Base-by-base conservation (phyloP, 2,797 vertebrate genomes). In the Denticeps clupeoides region DNA sequence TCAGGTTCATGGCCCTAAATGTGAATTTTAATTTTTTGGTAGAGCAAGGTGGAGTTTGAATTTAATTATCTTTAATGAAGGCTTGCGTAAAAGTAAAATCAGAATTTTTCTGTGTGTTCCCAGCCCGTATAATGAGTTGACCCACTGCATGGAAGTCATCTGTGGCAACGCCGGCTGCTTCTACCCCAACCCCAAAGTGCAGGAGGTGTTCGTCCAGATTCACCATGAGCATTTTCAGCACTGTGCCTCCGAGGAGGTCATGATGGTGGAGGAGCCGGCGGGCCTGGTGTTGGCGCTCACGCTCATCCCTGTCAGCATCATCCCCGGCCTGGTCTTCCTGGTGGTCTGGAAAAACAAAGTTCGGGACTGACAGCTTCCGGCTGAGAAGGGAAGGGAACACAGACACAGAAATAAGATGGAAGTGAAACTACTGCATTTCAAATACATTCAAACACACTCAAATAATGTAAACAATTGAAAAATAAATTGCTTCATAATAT, bases 301-400 rank as follows among this genome's bases (percentile, higher is more conserved):
- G 0, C 62, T 84, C 32, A 16, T 78, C 42, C 75, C 79, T 0
- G 71, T 85, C 8, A 58, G 63, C 58, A 18, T 83, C 32, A 71
- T 84, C 45, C 78, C 78, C 1, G 1, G 65, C 1, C 64, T 82
- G 53, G 72, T 82, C 24, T 79, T 66, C 41, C 35, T 79, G 45
- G 68, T 79, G 9, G 55, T 74, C 2, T 63, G 64, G 61, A 82
- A 69, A 42, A 78, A 65, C 25, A 70, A 64, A 16, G 28, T 50
- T 19, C 50, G 55, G 6, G 52, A 73, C 27, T 70, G 41, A 63
- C 2, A 35, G 7, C 28, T n/a, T 4, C n/a, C n/a, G n/a, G n/a
- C n/a, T n/a, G n/a, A n/a, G n/a, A n/a, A n/a, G n/a, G n/a, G n/a
- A n/a, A n/a, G n/a, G n/a, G 15, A 28, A 11, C 8, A 13, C 19